Evolutionary conservation across 2,113 vertebrate genomes (phyloP).

Genomic region (Proterorhinus semilunaris): DNA sequence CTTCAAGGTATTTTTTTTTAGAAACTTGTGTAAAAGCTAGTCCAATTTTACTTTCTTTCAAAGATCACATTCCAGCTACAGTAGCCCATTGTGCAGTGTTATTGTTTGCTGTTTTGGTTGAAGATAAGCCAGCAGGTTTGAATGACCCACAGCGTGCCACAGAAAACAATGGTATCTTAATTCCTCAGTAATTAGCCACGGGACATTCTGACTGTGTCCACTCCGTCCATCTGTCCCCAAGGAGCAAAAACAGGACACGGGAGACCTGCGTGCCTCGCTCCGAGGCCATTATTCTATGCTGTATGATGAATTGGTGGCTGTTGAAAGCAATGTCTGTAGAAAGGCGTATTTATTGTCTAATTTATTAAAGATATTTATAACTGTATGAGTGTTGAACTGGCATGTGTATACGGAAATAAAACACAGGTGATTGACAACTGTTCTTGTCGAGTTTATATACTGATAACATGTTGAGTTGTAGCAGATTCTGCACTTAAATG

Average conservation of each 20-base stretch:
- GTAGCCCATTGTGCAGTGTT: constrained; percentile 49
- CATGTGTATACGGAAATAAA: constrained; percentile 46
- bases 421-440: constrained; percentile 3
- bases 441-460: not conserved
- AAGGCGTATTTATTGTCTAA: constrained; percentile 70
- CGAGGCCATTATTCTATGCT: constrained; percentile 29
- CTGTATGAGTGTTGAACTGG: constrained; percentile 30
- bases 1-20: not conserved
- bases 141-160: constrained; percentile 48
- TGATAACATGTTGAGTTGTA: too few species aligned
- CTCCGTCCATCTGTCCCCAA: constrained; percentile 1
- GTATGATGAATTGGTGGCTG: constrained; percentile 15
- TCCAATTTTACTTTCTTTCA: constrained; percentile 2
- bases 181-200: constrained; percentile 25
- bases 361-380: constrained; percentile 73
- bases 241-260: not conserved
- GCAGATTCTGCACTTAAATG: too few species aligned
- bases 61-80: constrained; percentile 24
- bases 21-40: not conserved
- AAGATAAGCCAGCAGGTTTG: constrained; percentile 52
- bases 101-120: constrained; percentile 52
- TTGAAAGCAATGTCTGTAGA: constrained; percentile 28
- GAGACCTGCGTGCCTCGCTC: constrained; percentile 2
- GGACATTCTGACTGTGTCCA: constrained; percentile 25
- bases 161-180: constrained; percentile 32